Evolutionary conservation across 2,797 vertebrate genomes (phyloP).

Genomic region (Chanos chanos): DNA sequence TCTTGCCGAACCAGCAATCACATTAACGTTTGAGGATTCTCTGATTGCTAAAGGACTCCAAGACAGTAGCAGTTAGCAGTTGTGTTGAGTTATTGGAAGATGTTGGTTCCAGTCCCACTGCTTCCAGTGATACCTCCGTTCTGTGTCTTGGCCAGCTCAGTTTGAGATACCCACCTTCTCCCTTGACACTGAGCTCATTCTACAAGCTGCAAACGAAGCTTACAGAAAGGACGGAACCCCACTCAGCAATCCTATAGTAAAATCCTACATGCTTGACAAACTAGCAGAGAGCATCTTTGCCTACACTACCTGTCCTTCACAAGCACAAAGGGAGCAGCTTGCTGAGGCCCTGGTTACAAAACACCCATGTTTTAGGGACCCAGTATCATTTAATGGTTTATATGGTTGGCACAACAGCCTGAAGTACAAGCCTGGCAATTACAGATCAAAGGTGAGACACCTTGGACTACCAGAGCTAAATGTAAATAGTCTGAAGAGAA

Average conservation of each 20-base stretch:
- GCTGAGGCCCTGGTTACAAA: constrained; percentile 30
- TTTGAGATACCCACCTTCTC: constrained; percentile 37
- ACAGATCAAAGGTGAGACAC: constrained; percentile 33
- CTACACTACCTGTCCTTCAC: constrained; percentile 35
- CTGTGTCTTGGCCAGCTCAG: constrained; percentile 27
- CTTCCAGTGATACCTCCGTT: constrained; percentile 22
- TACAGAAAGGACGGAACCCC: constrained; percentile 31
- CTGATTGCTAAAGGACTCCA: no score
- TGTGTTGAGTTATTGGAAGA: not conserved
- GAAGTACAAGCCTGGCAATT: constrained; percentile 45
- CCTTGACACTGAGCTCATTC: constrained; percentile 28
- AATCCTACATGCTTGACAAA: constrained; percentile 36
- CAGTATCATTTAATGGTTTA: constrained; percentile 32
- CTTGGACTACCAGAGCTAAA: constrained; percentile 31
- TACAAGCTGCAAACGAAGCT: constrained; percentile 36
- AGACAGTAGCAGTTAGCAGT: no score
- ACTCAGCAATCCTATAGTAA: constrained; percentile 33
- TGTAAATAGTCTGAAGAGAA: constrained; percentile 31
- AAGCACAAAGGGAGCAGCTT: constrained; percentile 30
- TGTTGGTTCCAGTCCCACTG: not conserved
- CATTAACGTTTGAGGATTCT: constrained; percentile 16
- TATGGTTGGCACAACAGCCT: constrained; percentile 38
- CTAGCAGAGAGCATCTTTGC: constrained; percentile 37
- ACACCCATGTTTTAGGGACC: constrained; percentile 36
- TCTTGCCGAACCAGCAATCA: constrained; percentile 15